These are phyloP conservation scores for Eupithecia dodoneata DNA, from an alignment of 2,888 invertebrate genomes.

Conservation along the genomic window DNA sequence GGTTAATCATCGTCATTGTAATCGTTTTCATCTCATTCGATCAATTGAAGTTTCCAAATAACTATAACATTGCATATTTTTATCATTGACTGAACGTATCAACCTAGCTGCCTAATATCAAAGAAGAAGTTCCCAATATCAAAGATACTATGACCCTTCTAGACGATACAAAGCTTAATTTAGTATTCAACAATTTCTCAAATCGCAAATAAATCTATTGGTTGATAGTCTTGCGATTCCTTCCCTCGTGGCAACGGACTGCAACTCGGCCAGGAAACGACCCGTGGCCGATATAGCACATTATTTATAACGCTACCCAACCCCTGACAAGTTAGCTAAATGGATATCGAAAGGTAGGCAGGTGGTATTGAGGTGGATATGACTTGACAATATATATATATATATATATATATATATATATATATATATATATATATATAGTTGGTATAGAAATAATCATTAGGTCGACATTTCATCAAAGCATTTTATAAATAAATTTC, in stretches of 20 bases:
- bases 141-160: not conserved
- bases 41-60: too few species aligned
- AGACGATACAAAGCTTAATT: not conserved
- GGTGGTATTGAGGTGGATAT: not conserved
- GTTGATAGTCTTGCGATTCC: slow-evolving; percentile 16
- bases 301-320: slow-evolving; percentile 68
- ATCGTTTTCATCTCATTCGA: too few species aligned
- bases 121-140: not conserved
- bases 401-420: too few species aligned
- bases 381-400: not conserved
- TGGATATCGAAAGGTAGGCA: not conserved
- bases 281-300: slow-evolving; percentile 62
- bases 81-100: not conserved
- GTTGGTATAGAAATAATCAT: not conserved
- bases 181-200: not conserved
- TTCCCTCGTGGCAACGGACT: slow-evolving; percentile 57
- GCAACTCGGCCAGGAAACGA: slow-evolving; percentile 65
- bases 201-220: not conserved
- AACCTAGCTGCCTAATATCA: not conserved
- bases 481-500: not conserved
- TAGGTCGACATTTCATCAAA: not conserved
- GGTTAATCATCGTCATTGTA: too few species aligned
- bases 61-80: not conserved
- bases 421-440: too few species aligned
- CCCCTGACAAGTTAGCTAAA: slow-evolving; percentile 28